Evolutionary conservation across 92 coral and sea anemone species (phyloP), one percentile per base, ranked within the genome.

Genomic region (Epizoanthus illoricatus): DNA sequence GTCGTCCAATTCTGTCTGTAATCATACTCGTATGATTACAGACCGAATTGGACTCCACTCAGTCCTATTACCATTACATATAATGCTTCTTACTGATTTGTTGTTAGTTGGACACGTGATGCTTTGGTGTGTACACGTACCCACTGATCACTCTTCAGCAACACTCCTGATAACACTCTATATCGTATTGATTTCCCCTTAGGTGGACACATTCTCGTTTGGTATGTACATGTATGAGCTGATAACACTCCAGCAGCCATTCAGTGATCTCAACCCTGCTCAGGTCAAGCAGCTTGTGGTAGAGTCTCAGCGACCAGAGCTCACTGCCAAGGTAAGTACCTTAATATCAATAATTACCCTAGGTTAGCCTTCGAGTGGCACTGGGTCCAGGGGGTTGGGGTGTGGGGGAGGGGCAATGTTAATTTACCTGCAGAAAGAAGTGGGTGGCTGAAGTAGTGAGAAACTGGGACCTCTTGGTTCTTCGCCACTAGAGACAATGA

Each of bases 221-320:
- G 99, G 99, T 17, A 96, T 96, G 99, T 96, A 93, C 91, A 86
- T 96, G 78, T 96, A 93, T 73, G 99, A 96, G 75, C 79, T 96
- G 79, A 89, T 96, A 57, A 89, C 99, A 5, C 94, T 93, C 1
- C 92, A 90, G 62, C 98, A 93, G 85, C 99, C 99, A 19, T 96
- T 96, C 87, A 73, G 86, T 58, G 99, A 96, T 61, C 91, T 96
- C 80, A 96, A 85, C 79, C 91, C 94, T 0, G 99, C 98, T 0
- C 99, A 96, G 82, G 94, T 96, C 43, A 96, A 96, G 61, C 99
- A 96, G 91, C 87, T 93, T 66, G 88, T 91, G 23, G 99, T 96
- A 9, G 99, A 96, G 16, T 98, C 94, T 2, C 89, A 85, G 73
- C 83, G 99, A 71, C 99, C 99, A 13, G 92, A 90, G 49, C 86